Conservation (phyloP, 2,113 vertebrate genomes). For the Gymnobelideus leadbeateri region DNA sequence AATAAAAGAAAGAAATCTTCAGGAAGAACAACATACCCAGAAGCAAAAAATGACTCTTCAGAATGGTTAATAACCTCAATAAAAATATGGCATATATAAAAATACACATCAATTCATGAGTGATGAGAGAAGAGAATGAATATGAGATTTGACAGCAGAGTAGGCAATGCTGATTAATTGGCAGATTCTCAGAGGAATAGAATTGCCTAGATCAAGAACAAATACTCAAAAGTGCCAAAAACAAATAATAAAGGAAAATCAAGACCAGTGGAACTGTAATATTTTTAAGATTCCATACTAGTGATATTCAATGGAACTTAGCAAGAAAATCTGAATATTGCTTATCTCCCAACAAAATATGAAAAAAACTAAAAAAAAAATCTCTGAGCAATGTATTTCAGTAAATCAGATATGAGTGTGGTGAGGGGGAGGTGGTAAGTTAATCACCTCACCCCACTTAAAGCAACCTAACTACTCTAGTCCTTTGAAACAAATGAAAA, state of each 20-base stretch:
- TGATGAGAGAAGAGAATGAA: neutral
- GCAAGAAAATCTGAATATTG: neutral
- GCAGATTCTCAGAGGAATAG: neutral
- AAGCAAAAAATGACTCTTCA: neutral
- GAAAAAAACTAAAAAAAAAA: neutral
- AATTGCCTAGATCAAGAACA: neutral
- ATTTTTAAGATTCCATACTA: neutral
- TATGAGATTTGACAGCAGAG: neutral
- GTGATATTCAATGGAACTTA: neutral
- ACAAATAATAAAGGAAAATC: neutral
- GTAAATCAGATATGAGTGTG: neutral
- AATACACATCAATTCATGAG: neutral
- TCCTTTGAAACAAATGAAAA: neutral
- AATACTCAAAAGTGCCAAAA: neutral
- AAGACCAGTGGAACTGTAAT: neutral
- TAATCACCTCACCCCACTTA: neutral
- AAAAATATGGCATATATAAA: neutral
- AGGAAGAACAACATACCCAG: neutral
- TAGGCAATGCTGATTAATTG: neutral
- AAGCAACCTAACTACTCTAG: neutral
- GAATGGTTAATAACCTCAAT: neutral
- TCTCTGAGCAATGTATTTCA: neutral
- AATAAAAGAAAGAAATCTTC: neutral
- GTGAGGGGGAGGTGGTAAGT: neutral
- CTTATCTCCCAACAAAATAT: neutral